Evolutionary conservation across 2,113 vertebrate genomes (phyloP).

Genomic region (Oreochromis aureus): DNA sequence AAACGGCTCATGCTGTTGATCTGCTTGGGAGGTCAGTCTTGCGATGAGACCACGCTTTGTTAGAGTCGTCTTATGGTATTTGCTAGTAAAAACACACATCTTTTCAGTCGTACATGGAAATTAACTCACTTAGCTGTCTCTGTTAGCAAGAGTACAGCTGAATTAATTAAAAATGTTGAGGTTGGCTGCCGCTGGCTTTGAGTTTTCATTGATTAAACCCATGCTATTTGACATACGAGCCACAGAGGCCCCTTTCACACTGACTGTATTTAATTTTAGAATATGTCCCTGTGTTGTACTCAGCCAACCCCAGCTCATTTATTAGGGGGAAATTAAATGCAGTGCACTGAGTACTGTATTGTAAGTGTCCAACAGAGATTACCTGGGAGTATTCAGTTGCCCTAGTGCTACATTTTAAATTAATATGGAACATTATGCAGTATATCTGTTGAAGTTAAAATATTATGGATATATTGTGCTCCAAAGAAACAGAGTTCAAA

Average conservation of each 20-base stretch:
- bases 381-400: not conserved
- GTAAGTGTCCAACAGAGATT: not conserved
- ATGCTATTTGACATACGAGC: not conserved
- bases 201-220: slow-evolving; percentile 22
- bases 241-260: not conserved
- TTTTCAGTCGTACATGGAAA: not conserved
- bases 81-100: not conserved
- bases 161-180: not conserved
- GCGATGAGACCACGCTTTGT: not conserved
- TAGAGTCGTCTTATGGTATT: not conserved
- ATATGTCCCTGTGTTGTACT: slow-evolving; percentile 3
- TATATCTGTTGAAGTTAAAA: not conserved
- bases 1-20: not conserved
- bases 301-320: not conserved
- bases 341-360: not conserved
- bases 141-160: not conserved
- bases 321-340: slow-evolving; percentile 1
- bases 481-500: not conserved
- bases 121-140: not conserved
- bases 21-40: not conserved
- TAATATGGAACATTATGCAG: not conserved
- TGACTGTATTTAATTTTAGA: not conserved
- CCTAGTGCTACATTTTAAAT: not conserved
- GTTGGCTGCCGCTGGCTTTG: not conserved
- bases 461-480: not conserved